Evolutionary conservation across 2,888 invertebrate species (phyloP), one percentile per base, ranked within the genome.

Genomic region (Rhamphomyia laevipes): DNA sequence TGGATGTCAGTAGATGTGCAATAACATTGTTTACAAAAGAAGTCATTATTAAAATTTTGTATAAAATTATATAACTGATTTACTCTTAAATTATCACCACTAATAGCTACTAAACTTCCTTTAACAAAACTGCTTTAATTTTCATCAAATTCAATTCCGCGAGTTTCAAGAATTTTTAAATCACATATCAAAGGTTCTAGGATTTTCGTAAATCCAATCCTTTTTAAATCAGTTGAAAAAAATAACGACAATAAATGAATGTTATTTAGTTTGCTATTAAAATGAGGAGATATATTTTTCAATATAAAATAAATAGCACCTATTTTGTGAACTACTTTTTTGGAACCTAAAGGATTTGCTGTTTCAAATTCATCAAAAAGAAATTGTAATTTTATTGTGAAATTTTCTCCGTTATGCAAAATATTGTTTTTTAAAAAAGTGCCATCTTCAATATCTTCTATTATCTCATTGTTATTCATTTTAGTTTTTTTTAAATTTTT

Each of bases 341-440:
- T 56, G 16, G 47, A 51, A 13, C 56, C 57, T 37, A 57, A 40
- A 23, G 56, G 58, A 17, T 56, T 55, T 41, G 48, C 37, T 4
- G 48, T 51, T 52, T 57, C 55, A 47, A 57, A 54, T 15, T 56
- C 54, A 51, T 55, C 56, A 40, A 47, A 54, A 48, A 53, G 56
- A 13, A 55, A 16, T 18, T 55, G 51, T 30, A 56, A 30, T 47
- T 53, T 48, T 21, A 54, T 40, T 18, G 27, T n/a, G 10, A 38
- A 43, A 16, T 31, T 17, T 16, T 11, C 13, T 10, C 31, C 21
- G 21, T 42, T 35, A 43, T 49, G 23, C 21, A 43, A 37, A 12
- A 11, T 12, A 23, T 41, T 42, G 17, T 33, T 50, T 23, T 38
- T 23, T 12, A 37, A 38, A 46, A n/a, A 46, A 3, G 11, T 4